phyloP scores from a whole-genome alignment of 2,888 invertebrate species.

The Watsonalla binaria region DNA sequence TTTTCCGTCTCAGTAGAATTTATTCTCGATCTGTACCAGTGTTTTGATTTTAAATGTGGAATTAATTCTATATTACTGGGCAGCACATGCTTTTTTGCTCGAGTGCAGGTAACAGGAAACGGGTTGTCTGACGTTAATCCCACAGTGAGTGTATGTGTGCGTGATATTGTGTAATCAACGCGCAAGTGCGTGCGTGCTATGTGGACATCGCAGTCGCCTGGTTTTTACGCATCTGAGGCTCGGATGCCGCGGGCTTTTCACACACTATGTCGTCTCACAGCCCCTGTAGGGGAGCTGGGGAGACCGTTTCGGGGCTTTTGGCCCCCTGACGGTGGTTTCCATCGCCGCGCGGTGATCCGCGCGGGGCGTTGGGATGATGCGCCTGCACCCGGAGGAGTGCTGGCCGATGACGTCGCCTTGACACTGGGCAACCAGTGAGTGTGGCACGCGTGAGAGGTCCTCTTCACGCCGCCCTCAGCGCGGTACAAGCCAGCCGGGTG shows the following conservation, averaged over 20 bases:
- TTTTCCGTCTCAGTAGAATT: conserved; percentile 11
- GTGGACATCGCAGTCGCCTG: conserved; percentile 56
- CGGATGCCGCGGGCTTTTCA: conserved; percentile 48
- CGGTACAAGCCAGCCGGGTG: too few relatives aligned
- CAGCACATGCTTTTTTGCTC: conserved; percentile 61
- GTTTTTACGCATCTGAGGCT: conserved; percentile 54
- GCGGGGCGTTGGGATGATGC: too few relatives aligned
- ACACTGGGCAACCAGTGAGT: too few relatives aligned
- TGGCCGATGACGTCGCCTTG: too few relatives aligned
- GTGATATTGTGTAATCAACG: conserved; percentile 54
- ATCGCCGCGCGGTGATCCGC: too few relatives aligned
- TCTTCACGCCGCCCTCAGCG: too few relatives aligned
- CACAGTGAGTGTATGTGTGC: conserved; percentile 43
- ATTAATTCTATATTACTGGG: conserved; percentile 70
- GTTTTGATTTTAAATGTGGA: conserved; percentile 59
- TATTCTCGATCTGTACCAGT: conserved; percentile 4
- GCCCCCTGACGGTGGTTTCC: too few relatives aligned
- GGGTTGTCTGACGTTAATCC: conserved; percentile 73
- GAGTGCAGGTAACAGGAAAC: conserved; percentile 75
- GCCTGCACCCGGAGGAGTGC: too few relatives aligned
- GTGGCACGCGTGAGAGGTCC: too few relatives aligned
- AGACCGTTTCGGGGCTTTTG: too few relatives aligned
- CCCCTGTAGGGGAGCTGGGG: too few relatives aligned
- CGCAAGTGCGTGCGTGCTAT: conserved; percentile 45
- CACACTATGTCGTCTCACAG: too few relatives aligned